phyloP scores from a whole-genome alignment of 92 coral and sea anemone species.

The Bergia sp. region DNA sequence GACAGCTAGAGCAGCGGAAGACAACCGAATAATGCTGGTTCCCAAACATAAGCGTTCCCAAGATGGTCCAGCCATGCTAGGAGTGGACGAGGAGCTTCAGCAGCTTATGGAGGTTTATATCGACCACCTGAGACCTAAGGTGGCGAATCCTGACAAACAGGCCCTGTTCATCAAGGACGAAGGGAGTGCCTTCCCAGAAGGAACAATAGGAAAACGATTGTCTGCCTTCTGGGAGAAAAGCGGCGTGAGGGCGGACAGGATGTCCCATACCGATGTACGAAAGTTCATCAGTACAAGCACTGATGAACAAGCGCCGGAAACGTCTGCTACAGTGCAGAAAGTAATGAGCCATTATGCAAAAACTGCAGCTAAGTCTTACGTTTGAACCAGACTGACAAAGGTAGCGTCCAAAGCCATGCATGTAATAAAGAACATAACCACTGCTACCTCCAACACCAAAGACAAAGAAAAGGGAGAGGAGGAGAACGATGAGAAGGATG shows the following conservation, averaged over 20 bases:
- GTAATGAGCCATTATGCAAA: too few relatives aligned
- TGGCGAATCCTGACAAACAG: neutral
- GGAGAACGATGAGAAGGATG: too few relatives aligned
- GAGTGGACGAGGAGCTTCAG: conserved; percentile 2
- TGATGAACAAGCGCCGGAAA: too few relatives aligned
- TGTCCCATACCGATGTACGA: too few relatives aligned
- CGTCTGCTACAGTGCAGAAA: too few relatives aligned
- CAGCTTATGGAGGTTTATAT: neutral
- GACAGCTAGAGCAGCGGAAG: neutral
- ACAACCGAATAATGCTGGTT: neutral
- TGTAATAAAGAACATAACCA: too few relatives aligned
- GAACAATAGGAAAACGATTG: conserved; percentile 14
- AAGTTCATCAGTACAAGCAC: too few relatives aligned
- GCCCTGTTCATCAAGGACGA: neutral
- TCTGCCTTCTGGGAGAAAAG: conserved; percentile 22
- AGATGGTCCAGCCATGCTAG: conserved; percentile 37
- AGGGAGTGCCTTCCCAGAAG: neutral
- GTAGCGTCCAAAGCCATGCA: too few relatives aligned
- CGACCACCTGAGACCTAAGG: neutral
- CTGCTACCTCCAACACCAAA: too few relatives aligned
- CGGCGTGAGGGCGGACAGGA: neutral
- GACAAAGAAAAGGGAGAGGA: too few relatives aligned
- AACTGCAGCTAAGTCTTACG: too few relatives aligned
- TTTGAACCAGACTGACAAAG: too few relatives aligned
- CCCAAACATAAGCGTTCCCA: conserved; percentile 22